Conservation (phyloP, 1,140 invertebrate genomes). For the Diorhabda sublineata region DNA sequence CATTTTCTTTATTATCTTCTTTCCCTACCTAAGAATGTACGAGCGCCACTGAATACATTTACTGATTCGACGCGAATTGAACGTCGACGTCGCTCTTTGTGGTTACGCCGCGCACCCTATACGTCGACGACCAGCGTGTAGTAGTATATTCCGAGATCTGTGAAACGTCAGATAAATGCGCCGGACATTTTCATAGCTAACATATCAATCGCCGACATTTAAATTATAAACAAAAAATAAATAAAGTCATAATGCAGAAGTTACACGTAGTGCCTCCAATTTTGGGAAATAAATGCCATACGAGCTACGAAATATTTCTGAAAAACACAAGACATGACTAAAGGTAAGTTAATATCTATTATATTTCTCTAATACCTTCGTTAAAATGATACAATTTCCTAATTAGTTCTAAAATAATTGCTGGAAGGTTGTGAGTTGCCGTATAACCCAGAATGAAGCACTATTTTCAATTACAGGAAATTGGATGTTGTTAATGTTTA, state of each 20-base stretch:
- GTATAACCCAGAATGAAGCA: too few species aligned
- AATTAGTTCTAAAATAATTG: too few species aligned
- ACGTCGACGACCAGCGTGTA: not conserved
- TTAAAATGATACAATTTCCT: not conserved
- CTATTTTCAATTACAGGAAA: too few species aligned
- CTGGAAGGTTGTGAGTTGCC: too few species aligned
- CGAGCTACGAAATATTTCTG: not conserved
- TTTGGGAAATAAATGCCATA: not conserved
- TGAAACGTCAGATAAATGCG: not conserved
- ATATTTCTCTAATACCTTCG: not conserved
- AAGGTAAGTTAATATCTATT: not conserved
- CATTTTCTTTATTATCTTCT: not conserved
- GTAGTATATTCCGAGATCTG: not conserved
- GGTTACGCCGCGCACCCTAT: not conserved
- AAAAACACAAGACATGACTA: not conserved
- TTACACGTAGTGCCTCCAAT: not conserved
- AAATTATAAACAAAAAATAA: not conserved
- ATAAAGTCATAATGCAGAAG: not conserved
- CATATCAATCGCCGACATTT: not conserved
- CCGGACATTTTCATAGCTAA: constrained; percentile 2
- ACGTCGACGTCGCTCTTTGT: not conserved
- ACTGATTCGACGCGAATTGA: constrained; percentile 1
- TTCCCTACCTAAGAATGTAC: not conserved
- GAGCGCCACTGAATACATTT: not conserved
- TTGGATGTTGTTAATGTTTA: too few species aligned